Evolutionary conservation across 2,888 invertebrate species (phyloP), one percentile per base, ranked within the genome.

Genomic region (Hemaris fuciformis): DNA sequence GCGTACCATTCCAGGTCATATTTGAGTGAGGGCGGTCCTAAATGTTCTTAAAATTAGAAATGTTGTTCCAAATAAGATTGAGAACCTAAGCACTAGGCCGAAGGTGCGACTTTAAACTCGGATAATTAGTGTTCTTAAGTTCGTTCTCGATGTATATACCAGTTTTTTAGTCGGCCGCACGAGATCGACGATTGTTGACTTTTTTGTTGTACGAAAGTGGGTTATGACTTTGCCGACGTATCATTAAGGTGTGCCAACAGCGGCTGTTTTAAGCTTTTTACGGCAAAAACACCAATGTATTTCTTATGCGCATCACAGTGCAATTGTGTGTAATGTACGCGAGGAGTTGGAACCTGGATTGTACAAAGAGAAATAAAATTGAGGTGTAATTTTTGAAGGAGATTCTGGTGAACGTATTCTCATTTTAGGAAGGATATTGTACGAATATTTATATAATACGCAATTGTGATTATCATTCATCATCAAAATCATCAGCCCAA

Each of bases 201-300:
- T 38, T 80, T 79, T 74, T 73, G 70, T 69, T 0, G n/a, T 57
- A 61, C 66, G 76, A 79, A 80, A 80, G 80, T 79, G 69, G 81
- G 81, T 81, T 76, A 81, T 64, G 72, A 68, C 74, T 71, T 31
- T 53, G 53, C 53, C 20, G 69, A 71, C 67, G 74, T 69, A 73
- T 76, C 81, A 79, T 77, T 81, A 81, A 66, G 72, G 69, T 72
- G 72, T 73, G 73, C 69, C 76, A 76, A 75, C 74, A 74, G 71
- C 69, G 70, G 68, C 64, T 71, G 72, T 46, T 64, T 53, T 62
- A 60, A 41, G 60, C 62, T 72, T 75, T 67, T 68, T 67, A 62
- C 62, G 18, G 27, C 53, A 53, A 53, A 53, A 53, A 53, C 53
- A 27, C 53, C 31, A 53, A 53, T 53, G 53, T 27, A 53, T 13